Evolutionary conservation across 2,113 vertebrate species (phyloP).

Genomic region (Grallaria varia): DNA sequence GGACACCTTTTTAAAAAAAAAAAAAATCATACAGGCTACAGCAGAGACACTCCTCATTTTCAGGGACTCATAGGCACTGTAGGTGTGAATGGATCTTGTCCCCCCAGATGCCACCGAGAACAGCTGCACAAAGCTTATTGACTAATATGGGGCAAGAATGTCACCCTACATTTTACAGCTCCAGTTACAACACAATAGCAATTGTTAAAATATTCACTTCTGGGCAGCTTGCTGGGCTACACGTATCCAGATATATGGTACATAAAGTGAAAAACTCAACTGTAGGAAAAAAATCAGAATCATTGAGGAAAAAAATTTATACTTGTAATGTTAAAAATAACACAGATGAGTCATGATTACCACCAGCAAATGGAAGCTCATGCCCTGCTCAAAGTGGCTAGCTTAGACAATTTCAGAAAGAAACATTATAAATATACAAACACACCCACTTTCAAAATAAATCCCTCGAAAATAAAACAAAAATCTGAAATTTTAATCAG

Average conservation of each 20-base stretch:
- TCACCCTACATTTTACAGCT: conserved; percentile 5
- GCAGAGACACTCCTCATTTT: background rate
- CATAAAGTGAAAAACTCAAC: background rate
- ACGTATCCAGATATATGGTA: background rate
- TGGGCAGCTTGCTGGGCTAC: background rate
- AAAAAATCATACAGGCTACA: background rate
- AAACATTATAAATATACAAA: background rate
- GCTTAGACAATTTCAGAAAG: background rate
- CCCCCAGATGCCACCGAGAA: background rate
- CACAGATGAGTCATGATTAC: background rate
- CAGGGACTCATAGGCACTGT: background rate
- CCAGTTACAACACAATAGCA: background rate
- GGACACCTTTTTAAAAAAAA: background rate
- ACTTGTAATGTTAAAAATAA: conserved; percentile 18
- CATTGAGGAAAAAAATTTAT: background rate
- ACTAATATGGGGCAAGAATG: background rate
- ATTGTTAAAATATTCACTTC: background rate
- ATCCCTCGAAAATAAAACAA: background rate
- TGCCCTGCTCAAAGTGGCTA: background rate
- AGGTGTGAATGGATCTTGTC: conserved; percentile 17
- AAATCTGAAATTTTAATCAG: background rate
- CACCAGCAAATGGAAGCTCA: background rate
- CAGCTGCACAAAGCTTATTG: conserved; percentile 49
- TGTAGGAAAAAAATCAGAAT: background rate
- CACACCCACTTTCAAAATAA: background rate